phyloP scores from a whole-genome alignment of 2,888 invertebrate genomes.

The Brachynemurus nebulosus region DNA sequence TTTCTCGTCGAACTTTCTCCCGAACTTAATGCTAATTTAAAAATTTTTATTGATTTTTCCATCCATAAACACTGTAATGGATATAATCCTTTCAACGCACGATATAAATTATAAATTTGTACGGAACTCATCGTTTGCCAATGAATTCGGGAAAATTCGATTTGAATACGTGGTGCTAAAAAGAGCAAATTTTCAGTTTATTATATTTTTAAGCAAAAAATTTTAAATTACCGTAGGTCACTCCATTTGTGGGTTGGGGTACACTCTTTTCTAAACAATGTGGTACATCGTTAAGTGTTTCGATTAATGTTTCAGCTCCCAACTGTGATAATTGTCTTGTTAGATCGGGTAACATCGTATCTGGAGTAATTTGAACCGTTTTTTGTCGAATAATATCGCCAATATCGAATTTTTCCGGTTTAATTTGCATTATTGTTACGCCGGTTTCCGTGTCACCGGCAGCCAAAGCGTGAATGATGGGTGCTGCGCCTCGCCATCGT shows the following conservation, averaged over 20 bases:
- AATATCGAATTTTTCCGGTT: slow-evolving; percentile 66
- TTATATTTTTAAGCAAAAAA: too few species aligned
- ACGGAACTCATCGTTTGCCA: slow-evolving; percentile 51
- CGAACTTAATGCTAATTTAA: slow-evolving; percentile 27
- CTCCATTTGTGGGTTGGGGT: slow-evolving; percentile 44
- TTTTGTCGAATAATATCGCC: slow-evolving; percentile 54
- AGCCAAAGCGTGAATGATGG: slow-evolving; percentile 72
- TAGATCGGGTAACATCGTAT: slow-evolving; percentile 51
- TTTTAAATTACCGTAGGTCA: slow-evolving; percentile 67
- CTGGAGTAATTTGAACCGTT: slow-evolving; percentile 36
- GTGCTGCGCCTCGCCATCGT: slow-evolving; percentile 86
- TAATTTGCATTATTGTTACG: slow-evolving; percentile 76
- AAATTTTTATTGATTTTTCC: slow-evolving; percentile 45
- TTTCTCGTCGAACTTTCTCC: slow-evolving; percentile 11
- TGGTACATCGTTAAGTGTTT: slow-evolving; percentile 46
- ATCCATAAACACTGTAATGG: slow-evolving; percentile 47
- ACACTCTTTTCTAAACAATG: slow-evolving; percentile 38
- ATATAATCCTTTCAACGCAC: slow-evolving; percentile 53
- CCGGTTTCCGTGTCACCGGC: slow-evolving; percentile 72
- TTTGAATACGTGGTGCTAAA: slow-evolving; percentile 61
- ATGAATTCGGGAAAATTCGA: slow-evolving; percentile 43
- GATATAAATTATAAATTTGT: slow-evolving; percentile 53
- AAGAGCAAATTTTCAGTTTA: slow-evolving; percentile 20
- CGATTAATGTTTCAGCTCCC: slow-evolving; percentile 52
- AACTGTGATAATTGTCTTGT: slow-evolving; percentile 46